Base-by-base conservation (phyloP, 2,797 vertebrate species). In the Knipowitschia caucasica region DNA sequence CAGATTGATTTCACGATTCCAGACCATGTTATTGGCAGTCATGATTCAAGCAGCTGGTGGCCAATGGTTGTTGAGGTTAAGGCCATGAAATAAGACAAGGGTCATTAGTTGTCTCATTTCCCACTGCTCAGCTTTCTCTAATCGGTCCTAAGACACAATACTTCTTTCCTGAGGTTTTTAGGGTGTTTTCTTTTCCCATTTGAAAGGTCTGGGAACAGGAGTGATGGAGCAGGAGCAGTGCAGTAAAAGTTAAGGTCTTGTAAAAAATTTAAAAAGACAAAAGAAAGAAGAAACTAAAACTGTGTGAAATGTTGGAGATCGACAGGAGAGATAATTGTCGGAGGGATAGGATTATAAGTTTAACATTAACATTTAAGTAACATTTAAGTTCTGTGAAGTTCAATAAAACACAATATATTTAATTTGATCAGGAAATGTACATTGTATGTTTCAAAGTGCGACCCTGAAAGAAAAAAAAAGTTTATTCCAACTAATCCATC, bases 51-150 rank as follows among this genome's bases (percentile, higher is more conserved):
- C 21, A 9, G 47, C 31, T 14, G 47, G 47, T 34, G 47, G 31
- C 21, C 31, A 8, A 24, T 35, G 31, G 20, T 25, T 35, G 21
- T 35, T 34, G 14, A 24, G 47, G 31, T 50, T 34, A 50, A 50
- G 31, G 45, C 27, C 15, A 31, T 47, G 27, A 47, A 47, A 47
- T 47, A 30, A 47, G 45, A 47, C 45, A 46, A 29, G 44, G 44
- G 44, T 29, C 44, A 29, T 46, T 46, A 47, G 45, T 47, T 20
- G 45, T 21, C 31, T 31, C 5, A 31, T 30, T 47, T 47, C 45
- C 27, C 27, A 47, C 27, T 12, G 15, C 45, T 47, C 45, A 30
- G 45, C 45, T 27, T 12, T 30, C 45, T 47, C 27, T 47, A 47
- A 47, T 47, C 26, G 15, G 5, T 30, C 25, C 26, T 29, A 26